Conservation (phyloP, 2,888 invertebrate genomes). For the Drosophila atroscutellata region DNA sequence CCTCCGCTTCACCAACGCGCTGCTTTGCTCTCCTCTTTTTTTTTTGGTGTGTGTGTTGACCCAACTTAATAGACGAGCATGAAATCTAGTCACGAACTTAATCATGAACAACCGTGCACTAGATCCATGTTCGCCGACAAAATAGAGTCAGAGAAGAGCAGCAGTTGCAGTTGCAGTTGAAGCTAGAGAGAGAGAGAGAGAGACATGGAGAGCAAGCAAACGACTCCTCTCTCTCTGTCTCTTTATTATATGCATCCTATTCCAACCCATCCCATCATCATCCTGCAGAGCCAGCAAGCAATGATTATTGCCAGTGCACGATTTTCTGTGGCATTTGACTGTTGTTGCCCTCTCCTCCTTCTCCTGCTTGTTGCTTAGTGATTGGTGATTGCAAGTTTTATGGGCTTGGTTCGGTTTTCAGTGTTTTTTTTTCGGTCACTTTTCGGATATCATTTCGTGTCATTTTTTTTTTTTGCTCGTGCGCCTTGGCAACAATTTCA, state of each 20-base stretch:
- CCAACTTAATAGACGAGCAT: conserved; percentile 86
- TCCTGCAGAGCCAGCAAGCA: conserved; percentile 36
- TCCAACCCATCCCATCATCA: conserved; percentile 18
- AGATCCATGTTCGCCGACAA: conserved; percentile 86
- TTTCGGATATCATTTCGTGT: conserved; percentile 57
- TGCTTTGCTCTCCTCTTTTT: conserved; percentile 49
- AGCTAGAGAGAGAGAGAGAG: neutral
- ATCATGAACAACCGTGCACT: conserved; percentile 86
- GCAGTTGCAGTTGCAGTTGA: conserved; percentile 26
- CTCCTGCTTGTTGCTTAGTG: conserved; percentile 25
- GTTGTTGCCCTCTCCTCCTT: conserved; percentile 24
- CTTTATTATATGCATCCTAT: conserved; percentile 15
- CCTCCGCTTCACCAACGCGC: neutral
- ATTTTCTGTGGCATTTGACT: conserved; percentile 73
- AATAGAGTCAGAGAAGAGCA: conserved; percentile 84
- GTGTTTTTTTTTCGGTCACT: conserved; percentile 31
- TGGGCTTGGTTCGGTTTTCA: conserved; percentile 50
- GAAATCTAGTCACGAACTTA: conserved; percentile 86
- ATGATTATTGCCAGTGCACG: conserved; percentile 75
- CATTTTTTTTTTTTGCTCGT: conserved; percentile 44
- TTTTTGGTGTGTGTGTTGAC: conserved; percentile 79
- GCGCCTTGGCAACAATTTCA: conserved; percentile 73
- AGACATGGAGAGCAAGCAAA: neutral
- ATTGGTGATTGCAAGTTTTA: conserved; percentile 58
- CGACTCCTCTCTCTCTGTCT: neutral